phyloP scores from a whole-genome alignment of 2,113 vertebrate genomes.

The Syrrhaptes paradoxus region DNA sequence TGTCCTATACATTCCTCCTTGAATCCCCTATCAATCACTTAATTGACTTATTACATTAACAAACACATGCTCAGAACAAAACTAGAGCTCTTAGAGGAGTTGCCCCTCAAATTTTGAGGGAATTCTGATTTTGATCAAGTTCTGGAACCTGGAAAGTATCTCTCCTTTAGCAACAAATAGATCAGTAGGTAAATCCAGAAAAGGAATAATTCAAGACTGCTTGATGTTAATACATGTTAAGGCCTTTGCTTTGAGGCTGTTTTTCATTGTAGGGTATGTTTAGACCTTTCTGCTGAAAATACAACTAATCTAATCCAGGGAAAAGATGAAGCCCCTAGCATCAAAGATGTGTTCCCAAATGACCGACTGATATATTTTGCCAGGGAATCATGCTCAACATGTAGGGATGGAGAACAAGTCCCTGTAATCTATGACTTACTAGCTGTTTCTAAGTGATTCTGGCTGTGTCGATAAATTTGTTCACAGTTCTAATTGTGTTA shows the following conservation, averaged over 20 bases:
- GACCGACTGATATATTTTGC: conserved; percentile 30
- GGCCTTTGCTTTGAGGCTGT: neutral
- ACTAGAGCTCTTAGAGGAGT: neutral
- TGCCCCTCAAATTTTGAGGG: neutral
- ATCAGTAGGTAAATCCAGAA: neutral
- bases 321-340: neutral
- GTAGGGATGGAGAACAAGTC: conserved; percentile 27
- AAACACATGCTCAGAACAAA: neutral
- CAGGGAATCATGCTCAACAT: neutral
- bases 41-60: neutral
- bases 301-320: neutral
- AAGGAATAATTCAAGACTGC: neutral
- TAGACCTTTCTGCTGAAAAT: conserved; percentile 32
- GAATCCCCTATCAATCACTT: neutral
- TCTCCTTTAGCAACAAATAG: neutral
- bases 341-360: conserved; percentile 2
- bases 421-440: conserved; percentile 70
- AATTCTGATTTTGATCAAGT: neutral
- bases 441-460: conserved; percentile 75
- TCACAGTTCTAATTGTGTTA: conserved; percentile 79
- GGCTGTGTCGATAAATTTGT: conserved; percentile 77
- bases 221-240: neutral
- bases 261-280: conserved; percentile 1
- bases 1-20: neutral
- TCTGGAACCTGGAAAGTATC: neutral